These are phyloP conservation scores for Myopa testacea DNA, from an alignment of 2,888 invertebrate species.

Conservation along the genomic window DNA sequence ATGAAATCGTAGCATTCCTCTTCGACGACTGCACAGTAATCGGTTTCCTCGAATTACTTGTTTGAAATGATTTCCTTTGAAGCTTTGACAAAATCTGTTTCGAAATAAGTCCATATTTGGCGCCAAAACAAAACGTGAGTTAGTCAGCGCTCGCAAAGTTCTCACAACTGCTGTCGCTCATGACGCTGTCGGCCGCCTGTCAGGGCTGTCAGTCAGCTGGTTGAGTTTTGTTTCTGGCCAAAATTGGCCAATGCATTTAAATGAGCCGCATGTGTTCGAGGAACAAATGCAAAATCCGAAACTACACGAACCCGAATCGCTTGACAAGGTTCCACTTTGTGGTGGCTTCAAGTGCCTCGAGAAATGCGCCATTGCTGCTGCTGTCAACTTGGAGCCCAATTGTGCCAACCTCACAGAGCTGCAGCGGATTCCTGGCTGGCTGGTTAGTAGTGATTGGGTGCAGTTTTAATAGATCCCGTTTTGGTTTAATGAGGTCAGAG, in stretches of 20 bases:
- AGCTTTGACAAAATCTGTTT: slow-evolving; percentile 1
- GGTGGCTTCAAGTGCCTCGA: neutral
- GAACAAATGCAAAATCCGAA: neutral
- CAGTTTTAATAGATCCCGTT: slow-evolving; percentile 13
- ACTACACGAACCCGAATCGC: neutral
- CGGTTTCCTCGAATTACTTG: neutral
- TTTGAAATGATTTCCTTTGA: neutral
- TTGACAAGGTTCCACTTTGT: neutral
- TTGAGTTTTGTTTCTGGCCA: slow-evolving; percentile 16
- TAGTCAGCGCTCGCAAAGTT: neutral
- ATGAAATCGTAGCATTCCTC: neutral
- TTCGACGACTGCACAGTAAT: neutral
- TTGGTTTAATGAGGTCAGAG: slow-evolving; percentile 34
- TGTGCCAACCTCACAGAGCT: too few relatives aligned
- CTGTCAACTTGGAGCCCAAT: neutral
- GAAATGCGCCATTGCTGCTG: neutral
- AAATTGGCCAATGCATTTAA: slow-evolving; percentile 30
- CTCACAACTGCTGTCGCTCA: neutral
- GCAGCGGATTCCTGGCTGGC: neutral
- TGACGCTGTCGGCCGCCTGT: slow-evolving; percentile 20
- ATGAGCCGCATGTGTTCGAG: slow-evolving; percentile 19
- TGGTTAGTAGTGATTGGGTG: neutral
- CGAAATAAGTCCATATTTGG: slow-evolving; percentile 20
- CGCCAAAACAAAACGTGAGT: slow-evolving; percentile 6
- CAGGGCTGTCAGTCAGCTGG: slow-evolving; percentile 33